Evolutionary conservation across 1,140 invertebrate species (phyloP), one percentile per base, ranked within the genome.

Genomic region (Reticulitermes speratus): DNA sequence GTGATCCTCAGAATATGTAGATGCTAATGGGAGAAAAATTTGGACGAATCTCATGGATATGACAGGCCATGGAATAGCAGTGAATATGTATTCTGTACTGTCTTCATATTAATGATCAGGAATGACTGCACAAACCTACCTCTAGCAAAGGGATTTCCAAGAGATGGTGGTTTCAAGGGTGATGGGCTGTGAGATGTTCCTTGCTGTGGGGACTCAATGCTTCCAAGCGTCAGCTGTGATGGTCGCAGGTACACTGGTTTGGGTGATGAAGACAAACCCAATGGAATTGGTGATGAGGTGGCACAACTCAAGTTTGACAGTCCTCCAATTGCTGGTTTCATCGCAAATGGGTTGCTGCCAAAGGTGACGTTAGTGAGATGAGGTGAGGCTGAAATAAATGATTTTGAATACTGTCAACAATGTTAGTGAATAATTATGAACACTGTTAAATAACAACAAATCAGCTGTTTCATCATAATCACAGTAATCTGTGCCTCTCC

Each of bases 61-160:
- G 38, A 38, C 45, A 48, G 9, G 45, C 45, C 45, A 48, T 16
- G 9, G 9, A 48, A 48, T 48, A 48, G 45, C 45, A 48, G 14
- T 48, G 45, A 3, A 48, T 48, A 48, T 48, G 3, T 12, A 48
- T 48, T 48, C 14, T 48, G 45, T 48, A 16, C 9, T 48, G 14
- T 48, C 45, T 48, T 48, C 45, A 48, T 7, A 75, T 30, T 75
- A 75, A 1, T n/a, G 23, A 83, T 38, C 38, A 38, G 38, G 5
- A 38, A 38, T 5, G 38, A 38, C 2, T 38, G 38, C 38, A 83
- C 9, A 44, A 45, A 83, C 38, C 44, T 84, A 38, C 83, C 83
- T 84, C 83, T 84, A 25, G 44, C 21, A 84, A 84, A 84, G 2
- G 83, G 48, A 84, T 52, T 84, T 32, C 25, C 65, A 75, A 75